Evolutionary conservation across 2,888 invertebrate species (phyloP).

Genomic region (Lithophane leautieri): DNA sequence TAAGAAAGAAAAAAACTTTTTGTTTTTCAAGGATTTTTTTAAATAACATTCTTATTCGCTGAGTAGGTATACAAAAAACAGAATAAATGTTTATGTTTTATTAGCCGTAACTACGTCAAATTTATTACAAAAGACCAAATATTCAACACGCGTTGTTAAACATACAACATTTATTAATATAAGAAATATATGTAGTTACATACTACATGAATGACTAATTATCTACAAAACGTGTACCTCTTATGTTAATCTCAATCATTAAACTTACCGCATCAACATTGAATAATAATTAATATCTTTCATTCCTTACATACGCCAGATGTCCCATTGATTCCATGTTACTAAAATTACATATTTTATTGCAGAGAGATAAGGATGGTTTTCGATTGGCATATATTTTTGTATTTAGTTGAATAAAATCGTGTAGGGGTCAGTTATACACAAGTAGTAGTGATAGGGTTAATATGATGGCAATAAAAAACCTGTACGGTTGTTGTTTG

Average conservation of each 20-base stretch:
- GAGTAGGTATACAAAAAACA: not conserved
- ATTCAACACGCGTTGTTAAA: slow-evolving; percentile 18
- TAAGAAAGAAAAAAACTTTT: slow-evolving; percentile 34
- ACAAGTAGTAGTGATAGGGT: slow-evolving; percentile 58
- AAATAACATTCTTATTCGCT: slow-evolving; percentile 22
- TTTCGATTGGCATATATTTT: slow-evolving; percentile 20
- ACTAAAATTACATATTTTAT: slow-evolving; percentile 15
- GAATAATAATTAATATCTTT: slow-evolving; percentile 57
- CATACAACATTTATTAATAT: slow-evolving; percentile 24
- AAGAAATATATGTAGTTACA: slow-evolving; percentile 30
- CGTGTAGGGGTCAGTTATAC: slow-evolving; percentile 52
- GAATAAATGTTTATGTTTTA: not conserved
- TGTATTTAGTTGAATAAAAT: slow-evolving; percentile 33
- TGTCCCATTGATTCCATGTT: slow-evolving; percentile 25
- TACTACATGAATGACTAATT: slow-evolving; percentile 48
- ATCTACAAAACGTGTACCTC: slow-evolving; percentile 44
- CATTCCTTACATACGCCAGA: slow-evolving; percentile 44
- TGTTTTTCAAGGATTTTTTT: slow-evolving; percentile 19
- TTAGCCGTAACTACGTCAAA: not conserved
- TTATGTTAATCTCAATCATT: slow-evolving; percentile 49
- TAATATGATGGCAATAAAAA: slow-evolving; percentile 58
- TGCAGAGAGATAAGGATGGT: not conserved
- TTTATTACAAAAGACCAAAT: slow-evolving; percentile 17
- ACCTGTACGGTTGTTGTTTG: slow-evolving; percentile 41
- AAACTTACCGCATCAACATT: slow-evolving; percentile 44